Conservation (phyloP, 1,140 invertebrate species). For the Matsumurasca onukii region DNA sequence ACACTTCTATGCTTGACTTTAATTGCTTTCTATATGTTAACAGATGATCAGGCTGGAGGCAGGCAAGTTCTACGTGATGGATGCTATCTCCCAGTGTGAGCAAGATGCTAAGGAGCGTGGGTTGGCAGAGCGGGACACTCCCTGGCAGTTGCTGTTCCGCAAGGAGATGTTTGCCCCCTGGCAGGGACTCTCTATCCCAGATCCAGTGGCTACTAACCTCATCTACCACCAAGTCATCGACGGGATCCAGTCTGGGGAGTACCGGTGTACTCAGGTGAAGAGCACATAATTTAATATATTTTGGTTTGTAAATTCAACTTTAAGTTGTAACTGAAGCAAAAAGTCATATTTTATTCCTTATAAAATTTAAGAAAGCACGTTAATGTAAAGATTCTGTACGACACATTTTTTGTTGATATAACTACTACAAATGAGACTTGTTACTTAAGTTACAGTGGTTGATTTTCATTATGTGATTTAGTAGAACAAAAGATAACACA, state of each 20-base stretch:
- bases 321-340: too few relatives aligned
- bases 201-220: constrained; percentile 94
- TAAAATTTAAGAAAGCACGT: too few relatives aligned
- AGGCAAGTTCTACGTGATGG: constrained; percentile 99
- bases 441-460: too few relatives aligned
- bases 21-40: background rate
- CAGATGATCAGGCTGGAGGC: constrained; percentile 91
- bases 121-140: constrained; percentile 89
- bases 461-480: too few relatives aligned
- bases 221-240: constrained; percentile 97
- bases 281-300: too few relatives aligned
- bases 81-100: constrained; percentile 99
- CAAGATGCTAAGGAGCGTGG: constrained; percentile 99
- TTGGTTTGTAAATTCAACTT: too few relatives aligned
- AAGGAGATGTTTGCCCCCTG: constrained; percentile 99
- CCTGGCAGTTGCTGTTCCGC: constrained; percentile 89
- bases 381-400: too few relatives aligned
- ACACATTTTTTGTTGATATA: too few relatives aligned
- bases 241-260: constrained; percentile 98
- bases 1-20: too few relatives aligned
- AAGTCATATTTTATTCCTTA: too few relatives aligned
- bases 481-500: too few relatives aligned
- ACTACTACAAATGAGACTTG: too few relatives aligned
- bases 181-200: constrained; percentile 94
- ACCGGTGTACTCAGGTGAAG: constrained; percentile 90